phyloP scores from a whole-genome alignment of 2,797 vertebrate species.

The Pantherophis vulpinus region DNA sequence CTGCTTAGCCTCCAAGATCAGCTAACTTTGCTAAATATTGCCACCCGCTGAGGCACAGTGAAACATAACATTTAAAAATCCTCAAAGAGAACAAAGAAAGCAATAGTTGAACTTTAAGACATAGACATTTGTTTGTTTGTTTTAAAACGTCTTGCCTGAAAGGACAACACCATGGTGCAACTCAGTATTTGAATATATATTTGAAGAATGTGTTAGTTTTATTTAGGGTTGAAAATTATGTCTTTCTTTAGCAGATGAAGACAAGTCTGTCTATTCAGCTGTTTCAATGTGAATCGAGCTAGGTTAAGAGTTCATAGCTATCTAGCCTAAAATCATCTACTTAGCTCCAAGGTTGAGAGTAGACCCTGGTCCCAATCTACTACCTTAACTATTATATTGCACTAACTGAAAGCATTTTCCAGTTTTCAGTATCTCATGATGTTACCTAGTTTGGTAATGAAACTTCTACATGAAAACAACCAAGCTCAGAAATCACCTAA shows the following conservation, averaged over 20 bases:
- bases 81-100: neutral
- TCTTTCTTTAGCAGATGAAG: neutral
- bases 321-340: neutral
- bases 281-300: neutral
- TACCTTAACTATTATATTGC: neutral
- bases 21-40: neutral
- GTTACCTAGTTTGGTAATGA: neutral
- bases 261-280: neutral
- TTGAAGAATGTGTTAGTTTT: neutral
- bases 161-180: neutral
- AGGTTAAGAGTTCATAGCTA: neutral
- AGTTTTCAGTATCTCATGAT: neutral
- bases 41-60: neutral
- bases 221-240: neutral
- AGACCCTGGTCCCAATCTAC: neutral
- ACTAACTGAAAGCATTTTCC: neutral
- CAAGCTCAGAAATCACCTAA: neutral
- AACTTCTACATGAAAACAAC: neutral
- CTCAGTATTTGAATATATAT: neutral
- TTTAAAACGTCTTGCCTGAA: neutral
- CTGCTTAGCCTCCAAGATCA: neutral
- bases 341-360: neutral
- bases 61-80: neutral
- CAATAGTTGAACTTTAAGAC: neutral
- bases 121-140: neutral